Percentiles rank a stretch among this genome's conserved stretches.
Conservation (phyloP, 2,888 invertebrate genomes). For the Diachrysia chrysitis region DNA sequence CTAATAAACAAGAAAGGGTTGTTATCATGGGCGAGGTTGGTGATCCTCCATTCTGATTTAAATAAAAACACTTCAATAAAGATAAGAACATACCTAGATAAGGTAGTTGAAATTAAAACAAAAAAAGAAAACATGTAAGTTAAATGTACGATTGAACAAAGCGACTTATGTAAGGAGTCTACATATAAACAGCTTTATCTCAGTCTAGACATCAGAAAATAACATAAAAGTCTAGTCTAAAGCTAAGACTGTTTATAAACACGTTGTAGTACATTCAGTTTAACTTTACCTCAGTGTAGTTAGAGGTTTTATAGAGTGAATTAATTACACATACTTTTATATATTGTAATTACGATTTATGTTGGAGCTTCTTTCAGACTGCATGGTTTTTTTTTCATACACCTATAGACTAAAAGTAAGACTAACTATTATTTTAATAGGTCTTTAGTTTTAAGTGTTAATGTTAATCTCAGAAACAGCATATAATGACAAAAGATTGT, state of each 20-base stretch:
- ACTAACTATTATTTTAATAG: too few species aligned
- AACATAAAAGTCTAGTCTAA: neutral
- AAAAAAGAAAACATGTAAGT: neutral
- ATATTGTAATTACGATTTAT: neutral
- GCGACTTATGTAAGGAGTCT: neutral
- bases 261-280: neutral
- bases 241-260: neutral
- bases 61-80: conserved; percentile 18
- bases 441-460: too few species aligned
- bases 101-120: neutral
- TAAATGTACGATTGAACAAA: neutral
- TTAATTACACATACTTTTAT: too few species aligned
- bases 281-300: neutral
- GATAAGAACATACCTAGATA: neutral
- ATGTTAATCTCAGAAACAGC: neutral
- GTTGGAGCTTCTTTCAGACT: neutral
- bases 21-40: conserved; percentile 43
- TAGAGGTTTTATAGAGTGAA: too few species aligned
- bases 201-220: neutral
- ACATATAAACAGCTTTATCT: neutral
- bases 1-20: conserved; percentile 30
- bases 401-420: too few species aligned
- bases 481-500: neutral
- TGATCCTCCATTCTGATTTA: conserved; percentile 15
- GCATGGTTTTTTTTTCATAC: too few species aligned